Evolutionary conservation across 2,888 invertebrate genomes (phyloP).

Genomic region (Standfussiana lucernea): DNA sequence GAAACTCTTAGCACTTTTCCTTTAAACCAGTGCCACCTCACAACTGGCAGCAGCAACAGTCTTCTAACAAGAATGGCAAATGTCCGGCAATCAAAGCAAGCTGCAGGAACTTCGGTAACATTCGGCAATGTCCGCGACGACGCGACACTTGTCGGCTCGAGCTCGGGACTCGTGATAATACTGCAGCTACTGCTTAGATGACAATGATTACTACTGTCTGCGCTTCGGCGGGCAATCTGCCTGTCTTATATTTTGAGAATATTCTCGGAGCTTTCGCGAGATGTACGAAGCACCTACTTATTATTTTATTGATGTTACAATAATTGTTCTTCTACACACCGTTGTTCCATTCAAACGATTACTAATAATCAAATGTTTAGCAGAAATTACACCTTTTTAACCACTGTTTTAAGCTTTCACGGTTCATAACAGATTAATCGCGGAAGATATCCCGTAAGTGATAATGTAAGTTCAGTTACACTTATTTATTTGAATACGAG

Average conservation of each 20-base stretch:
- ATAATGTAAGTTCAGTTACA: too few species aligned
- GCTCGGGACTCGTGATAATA: constrained; percentile 16
- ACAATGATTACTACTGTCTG: constrained; percentile 13
- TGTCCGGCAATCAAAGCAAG: neutral
- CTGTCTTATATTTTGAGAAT: neutral
- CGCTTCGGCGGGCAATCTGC: neutral
- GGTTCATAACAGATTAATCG: too few species aligned
- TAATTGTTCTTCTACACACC: neutral
- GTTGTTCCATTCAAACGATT: neutral
- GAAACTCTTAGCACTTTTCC: neutral
- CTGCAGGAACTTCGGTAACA: neutral
- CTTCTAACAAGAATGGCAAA: constrained; percentile 16
- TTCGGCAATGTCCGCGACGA: constrained; percentile 24
- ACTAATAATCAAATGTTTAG: neutral
- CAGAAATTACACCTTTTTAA: too few species aligned
- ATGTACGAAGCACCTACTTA: neutral
- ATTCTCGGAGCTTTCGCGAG: neutral
- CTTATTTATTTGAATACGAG: neutral
- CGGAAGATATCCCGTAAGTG: too few species aligned
- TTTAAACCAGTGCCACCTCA: neutral
- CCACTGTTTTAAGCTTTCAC: too few species aligned
- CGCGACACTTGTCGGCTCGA: neutral
- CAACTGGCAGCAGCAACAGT: neutral
- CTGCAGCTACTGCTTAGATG: constrained; percentile 39
- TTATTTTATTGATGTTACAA: neutral